A percentile compares a stretch with the other conserved stretches of the same genome.
These are phyloP conservation scores for Perognathus longimembris DNA, from an alignment of 2,113 vertebrate genomes.

Conservation along the genomic window DNA sequence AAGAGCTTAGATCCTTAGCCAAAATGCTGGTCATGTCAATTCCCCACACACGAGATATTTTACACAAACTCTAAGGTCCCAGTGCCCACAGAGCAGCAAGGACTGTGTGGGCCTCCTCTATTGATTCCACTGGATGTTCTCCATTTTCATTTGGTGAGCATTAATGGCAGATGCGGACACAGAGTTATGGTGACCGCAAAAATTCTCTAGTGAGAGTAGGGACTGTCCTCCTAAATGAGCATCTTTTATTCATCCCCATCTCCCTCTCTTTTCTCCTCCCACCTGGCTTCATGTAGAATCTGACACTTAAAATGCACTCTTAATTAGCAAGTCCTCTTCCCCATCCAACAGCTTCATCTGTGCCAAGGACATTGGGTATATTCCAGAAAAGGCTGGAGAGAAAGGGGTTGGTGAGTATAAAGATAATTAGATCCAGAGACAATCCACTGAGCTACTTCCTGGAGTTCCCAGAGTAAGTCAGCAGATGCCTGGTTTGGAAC, in stretches of 20 bases:
- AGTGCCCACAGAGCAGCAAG: background rate
- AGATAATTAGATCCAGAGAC: conserved; percentile 35
- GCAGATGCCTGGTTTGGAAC: background rate
- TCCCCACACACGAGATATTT: background rate
- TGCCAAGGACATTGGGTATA: conserved; percentile 60
- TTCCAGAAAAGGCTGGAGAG: background rate
- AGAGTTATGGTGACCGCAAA: conserved; percentile 60
- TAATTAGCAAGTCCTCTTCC: conserved; percentile 66
- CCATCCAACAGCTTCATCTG: background rate
- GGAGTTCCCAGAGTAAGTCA: conserved; percentile 2
- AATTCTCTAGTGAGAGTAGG: conserved; percentile 27
- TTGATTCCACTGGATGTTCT: conserved; percentile 30
- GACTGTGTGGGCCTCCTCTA: conserved; percentile 31
- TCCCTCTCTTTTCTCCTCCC: conserved; percentile 48
- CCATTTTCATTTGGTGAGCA: conserved; percentile 35
- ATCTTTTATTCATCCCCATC: conserved; percentile 59
- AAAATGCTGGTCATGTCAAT: background rate
- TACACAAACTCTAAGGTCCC: background rate
- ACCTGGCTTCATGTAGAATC: conserved; percentile 54
- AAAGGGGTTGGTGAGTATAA: background rate
- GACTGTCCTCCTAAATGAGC: conserved; percentile 63
- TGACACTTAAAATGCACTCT: conserved; percentile 54
- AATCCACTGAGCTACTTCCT: conserved; percentile 52
- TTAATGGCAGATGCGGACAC: background rate
- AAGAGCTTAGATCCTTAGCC: background rate